Evolutionary conservation across 2,888 invertebrate species (phyloP), one percentile per base, ranked within the genome.

Genomic region (Eubasilissa splendida): DNA sequence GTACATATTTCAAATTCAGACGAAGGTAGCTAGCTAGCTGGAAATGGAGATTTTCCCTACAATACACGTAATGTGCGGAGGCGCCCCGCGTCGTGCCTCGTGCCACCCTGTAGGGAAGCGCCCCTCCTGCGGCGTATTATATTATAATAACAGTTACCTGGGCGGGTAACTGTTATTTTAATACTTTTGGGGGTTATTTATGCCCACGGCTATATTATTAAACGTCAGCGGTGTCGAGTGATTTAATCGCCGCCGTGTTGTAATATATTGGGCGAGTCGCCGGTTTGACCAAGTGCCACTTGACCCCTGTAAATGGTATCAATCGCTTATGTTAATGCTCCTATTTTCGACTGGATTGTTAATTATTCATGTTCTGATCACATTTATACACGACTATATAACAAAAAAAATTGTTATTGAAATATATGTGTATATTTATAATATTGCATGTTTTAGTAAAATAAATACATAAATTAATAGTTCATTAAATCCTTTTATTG

Each of bases 261-360:
- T 42, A 42, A 42, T 42, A 42, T 42, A 42, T 42, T 42, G 42
- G 42, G 42, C 42, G 7, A 42, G 42, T 4, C 4, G 42, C 42
- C 42, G 42, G 22, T 42, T 4, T 42, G 42, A 42, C 42, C 42
- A 42, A 42, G 42, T 42, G 42, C 42, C 42, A 33, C 63, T 11
- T 63, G 31, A 11, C n/a, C n/a, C 63, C 63, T 33, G 63, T 12
- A 3, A 33, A 33, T 63, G 11, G 31, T 63, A 63, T 63, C 63
- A 33, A 63, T 63, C 63, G 33, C 31, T 63, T 63, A 33, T 33
- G 31, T 63, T 33, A 63, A 33, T 63, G 63, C 42, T n/a, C 33
- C 2, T 33, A 42, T 42, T 63, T 63, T 63, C 63, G 10, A 63
- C 42, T 63, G 63, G 33, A n/a, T 63, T 12, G 33, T 63, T 63